Evolutionary conservation across 37 sponge, comb jelly and placozoan genomes (phyloP).

Genomic region (Axinella damicornis): DNA sequence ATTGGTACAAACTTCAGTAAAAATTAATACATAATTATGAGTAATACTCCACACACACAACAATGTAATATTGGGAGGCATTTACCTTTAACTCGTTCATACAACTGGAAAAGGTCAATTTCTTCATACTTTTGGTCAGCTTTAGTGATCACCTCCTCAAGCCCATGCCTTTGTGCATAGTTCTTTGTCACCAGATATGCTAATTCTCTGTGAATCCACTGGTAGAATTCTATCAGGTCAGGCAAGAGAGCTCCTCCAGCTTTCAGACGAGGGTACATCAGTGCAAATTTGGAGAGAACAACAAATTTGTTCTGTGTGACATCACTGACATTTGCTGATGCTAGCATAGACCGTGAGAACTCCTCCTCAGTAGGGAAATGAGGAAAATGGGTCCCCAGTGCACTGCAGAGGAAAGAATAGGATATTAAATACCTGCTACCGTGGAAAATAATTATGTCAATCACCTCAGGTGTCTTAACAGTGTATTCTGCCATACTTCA

Average conservation of each 20-base stretch:
- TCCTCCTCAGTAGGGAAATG: slow-evolving; percentile 55
- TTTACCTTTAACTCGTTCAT: slow-evolving; percentile 63
- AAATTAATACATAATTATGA: not conserved
- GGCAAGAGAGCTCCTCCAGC: slow-evolving; percentile 59
- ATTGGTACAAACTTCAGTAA: not conserved
- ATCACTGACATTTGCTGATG: slow-evolving; percentile 3
- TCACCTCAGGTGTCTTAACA: too few species aligned
- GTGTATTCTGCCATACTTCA: too few species aligned
- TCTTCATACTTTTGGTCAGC: not conserved
- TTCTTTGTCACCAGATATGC: slow-evolving; percentile 11
- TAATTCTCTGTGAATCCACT: slow-evolving; percentile 69
- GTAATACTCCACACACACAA: too few species aligned
- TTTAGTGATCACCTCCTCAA: not conserved
- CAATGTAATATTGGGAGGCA: not conserved
- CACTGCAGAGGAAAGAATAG: slow-evolving; percentile 33
- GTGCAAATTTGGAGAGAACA: slow-evolving; percentile 35
- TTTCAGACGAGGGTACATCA: slow-evolving; percentile 29
- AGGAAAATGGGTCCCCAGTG: slow-evolving; percentile 48
- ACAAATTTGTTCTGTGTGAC: not conserved
- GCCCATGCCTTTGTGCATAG: slow-evolving; percentile 9
- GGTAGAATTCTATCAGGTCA: slow-evolving; percentile 79
- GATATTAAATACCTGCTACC: too few species aligned
- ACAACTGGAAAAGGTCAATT: slow-evolving; percentile 25
- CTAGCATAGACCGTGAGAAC: slow-evolving; percentile 49
- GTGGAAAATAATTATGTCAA: too few species aligned